These are phyloP conservation scores for Psococerastis gibbosa DNA, from an alignment of 2,888 invertebrate genomes.

Conservation along the genomic window DNA sequence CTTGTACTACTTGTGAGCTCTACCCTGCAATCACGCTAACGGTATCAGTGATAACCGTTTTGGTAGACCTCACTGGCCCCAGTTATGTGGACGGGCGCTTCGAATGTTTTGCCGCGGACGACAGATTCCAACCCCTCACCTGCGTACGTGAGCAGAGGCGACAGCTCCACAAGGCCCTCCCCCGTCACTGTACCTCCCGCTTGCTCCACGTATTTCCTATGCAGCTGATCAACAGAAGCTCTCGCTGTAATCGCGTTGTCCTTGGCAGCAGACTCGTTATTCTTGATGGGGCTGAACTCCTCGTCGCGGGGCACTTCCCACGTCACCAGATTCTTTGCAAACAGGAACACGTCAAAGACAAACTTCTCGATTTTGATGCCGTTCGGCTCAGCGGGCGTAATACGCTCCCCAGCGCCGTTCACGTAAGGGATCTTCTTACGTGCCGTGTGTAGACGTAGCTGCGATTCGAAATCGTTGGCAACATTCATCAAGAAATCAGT, in stretches of 20 bases:
- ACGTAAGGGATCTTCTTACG: slow-evolving; percentile 91
- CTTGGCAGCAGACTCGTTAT: slow-evolving; percentile 66
- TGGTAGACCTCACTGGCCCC: slow-evolving; percentile 16
- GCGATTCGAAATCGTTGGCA: slow-evolving; percentile 45
- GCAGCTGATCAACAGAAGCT: slow-evolving; percentile 53
- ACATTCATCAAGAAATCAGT: slow-evolving; percentile 63
- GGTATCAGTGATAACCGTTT: slow-evolving; percentile 5
- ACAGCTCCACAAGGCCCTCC: slow-evolving; percentile 67
- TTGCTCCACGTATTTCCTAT: slow-evolving; percentile 56
- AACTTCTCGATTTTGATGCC: slow-evolving; percentile 99
- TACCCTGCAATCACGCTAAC: too few relatives aligned
- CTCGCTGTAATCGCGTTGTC: slow-evolving; percentile 83
- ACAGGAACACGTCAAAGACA: slow-evolving; percentile 95
- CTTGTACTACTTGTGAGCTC: too few relatives aligned
- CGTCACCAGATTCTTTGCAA: slow-evolving; percentile 75
- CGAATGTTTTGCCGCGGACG: slow-evolving; percentile 45
- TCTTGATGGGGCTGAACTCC: slow-evolving; percentile 96
- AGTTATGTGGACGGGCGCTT: slow-evolving; percentile 39
- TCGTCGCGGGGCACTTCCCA: slow-evolving; percentile 81
- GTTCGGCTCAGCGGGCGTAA: slow-evolving; percentile 66
- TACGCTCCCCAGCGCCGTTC: slow-evolving; percentile 45
- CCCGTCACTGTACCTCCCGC: slow-evolving; percentile 60
- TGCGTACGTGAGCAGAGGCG: slow-evolving; percentile 73
- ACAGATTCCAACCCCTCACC: slow-evolving; percentile 64
- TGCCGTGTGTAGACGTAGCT: slow-evolving; percentile 81